phyloP scores from a whole-genome alignment of 2,113 vertebrate species.

The Tricholaema leucomelas region DNA sequence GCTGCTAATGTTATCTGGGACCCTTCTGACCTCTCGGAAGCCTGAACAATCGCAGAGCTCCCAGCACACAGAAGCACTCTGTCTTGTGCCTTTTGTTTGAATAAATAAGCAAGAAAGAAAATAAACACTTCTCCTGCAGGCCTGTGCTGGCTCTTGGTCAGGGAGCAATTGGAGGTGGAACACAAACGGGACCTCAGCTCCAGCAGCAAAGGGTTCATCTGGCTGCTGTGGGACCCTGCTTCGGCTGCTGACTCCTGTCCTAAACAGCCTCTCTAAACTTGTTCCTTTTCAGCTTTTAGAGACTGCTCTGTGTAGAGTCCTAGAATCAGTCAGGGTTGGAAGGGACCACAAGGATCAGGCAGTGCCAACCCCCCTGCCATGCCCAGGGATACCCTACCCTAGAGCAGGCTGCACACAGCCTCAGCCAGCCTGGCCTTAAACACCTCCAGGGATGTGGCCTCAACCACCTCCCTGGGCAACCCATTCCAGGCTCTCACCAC shows the following conservation, averaged over 20 bases:
- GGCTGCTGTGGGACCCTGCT: neutral
- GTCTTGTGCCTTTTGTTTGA: neutral
- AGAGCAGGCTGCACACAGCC: too few relatives aligned
- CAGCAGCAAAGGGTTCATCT: neutral
- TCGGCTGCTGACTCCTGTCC: neutral
- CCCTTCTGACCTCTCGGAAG: constrained; percentile 75
- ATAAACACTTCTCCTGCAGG: neutral
- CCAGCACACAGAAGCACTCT: constrained; percentile 22
- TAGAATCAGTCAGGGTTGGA: too few relatives aligned
- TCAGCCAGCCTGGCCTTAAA: too few relatives aligned
- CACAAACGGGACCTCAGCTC: neutral
- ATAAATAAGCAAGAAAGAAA: constrained; percentile 43
- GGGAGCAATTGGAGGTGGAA: neutral
- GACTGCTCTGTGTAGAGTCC: neutral
- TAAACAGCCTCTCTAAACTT: neutral
- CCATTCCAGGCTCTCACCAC: too few relatives aligned
- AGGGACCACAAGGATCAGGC: too few relatives aligned
- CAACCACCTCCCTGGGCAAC: too few relatives aligned
- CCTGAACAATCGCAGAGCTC: constrained; percentile 54
- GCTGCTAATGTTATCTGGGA: constrained; percentile 80
- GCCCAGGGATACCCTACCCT: too few relatives aligned
- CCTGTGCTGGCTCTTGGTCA: neutral
- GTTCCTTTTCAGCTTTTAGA: neutral
- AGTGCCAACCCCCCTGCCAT: too few relatives aligned
- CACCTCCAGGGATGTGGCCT: too few relatives aligned